A percentile compares a stretch with the other conserved stretches of the same genome.
Evolutionary conservation across 2,797 vertebrate species (phyloP).

Genomic region (Delichon dasypus): DNA sequence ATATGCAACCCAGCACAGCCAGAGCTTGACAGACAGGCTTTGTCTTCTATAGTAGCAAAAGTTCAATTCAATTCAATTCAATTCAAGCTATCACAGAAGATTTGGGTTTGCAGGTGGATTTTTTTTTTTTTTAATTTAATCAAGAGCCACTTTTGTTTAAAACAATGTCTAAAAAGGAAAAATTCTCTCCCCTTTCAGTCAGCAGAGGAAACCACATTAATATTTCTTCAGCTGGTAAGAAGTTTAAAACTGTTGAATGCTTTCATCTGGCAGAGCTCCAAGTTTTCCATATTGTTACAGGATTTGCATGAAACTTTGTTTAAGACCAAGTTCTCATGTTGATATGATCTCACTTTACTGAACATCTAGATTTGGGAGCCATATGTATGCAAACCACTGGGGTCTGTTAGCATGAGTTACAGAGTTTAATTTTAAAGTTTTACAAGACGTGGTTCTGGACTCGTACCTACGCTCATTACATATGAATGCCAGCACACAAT

Average conservation of each 20-base stretch:
- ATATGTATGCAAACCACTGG: neutral
- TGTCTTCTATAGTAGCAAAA: conserved; percentile 9
- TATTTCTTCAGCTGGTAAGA: neutral
- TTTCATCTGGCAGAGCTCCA: neutral
- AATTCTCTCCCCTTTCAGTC: neutral
- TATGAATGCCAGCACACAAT: neutral
- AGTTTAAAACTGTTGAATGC: neutral
- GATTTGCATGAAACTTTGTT: conserved; percentile 12
- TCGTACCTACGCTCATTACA: rapidly evolving
- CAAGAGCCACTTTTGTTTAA: neutral
- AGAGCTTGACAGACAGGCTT: conserved; percentile 6
- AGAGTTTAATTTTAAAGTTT: neutral
- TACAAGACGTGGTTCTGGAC: neutral
- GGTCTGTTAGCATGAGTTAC: neutral
- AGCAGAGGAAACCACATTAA: neutral
- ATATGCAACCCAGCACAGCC: neutral
- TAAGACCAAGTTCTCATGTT: conserved; percentile 23
- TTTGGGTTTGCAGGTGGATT: neutral
- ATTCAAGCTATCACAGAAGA: neutral
- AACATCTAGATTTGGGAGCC: neutral
- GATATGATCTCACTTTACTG: neutral
- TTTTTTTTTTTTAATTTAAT: neutral
- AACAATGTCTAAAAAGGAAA: neutral
- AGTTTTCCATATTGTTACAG: neutral
- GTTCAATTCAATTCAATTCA: no score